These are phyloP conservation scores for Lasioglossum zephyrum DNA, from an alignment of 2,888 invertebrate species.

Conservation along the genomic window DNA sequence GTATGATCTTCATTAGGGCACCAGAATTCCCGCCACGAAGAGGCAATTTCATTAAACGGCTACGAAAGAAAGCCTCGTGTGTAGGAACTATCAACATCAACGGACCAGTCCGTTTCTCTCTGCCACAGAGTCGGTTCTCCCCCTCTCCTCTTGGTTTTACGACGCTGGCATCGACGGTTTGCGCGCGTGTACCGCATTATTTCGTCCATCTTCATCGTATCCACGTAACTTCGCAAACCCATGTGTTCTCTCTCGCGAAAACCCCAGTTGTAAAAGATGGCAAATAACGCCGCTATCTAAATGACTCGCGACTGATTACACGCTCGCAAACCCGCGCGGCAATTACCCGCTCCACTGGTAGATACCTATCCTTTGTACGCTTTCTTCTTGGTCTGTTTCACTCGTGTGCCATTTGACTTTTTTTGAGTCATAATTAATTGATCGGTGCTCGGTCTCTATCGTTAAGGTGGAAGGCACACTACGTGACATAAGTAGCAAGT, in stretches of 20 bases:
- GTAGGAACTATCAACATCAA: slow-evolving; percentile 79
- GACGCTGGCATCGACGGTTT: slow-evolving; percentile 70
- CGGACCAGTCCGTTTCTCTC: slow-evolving; percentile 76
- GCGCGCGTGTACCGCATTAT: slow-evolving; percentile 76
- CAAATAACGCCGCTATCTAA: slow-evolving; percentile 79
- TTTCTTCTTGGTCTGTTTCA: neutral
- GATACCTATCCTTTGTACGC: neutral
- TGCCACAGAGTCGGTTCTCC: neutral
- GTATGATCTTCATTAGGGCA: slow-evolving; percentile 76
- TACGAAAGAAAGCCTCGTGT: slow-evolving; percentile 60
- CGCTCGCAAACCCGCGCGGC: neutral
- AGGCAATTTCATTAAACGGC: slow-evolving; percentile 73
- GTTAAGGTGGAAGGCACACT: no score
- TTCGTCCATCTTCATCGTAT: slow-evolving; percentile 69
- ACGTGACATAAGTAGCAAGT: no score
- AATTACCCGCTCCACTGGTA: neutral
- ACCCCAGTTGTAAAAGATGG: slow-evolving; percentile 68
- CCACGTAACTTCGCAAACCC: neutral
- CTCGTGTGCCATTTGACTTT: neutral
- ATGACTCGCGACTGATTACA: slow-evolving; percentile 75
- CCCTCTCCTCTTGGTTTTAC: slow-evolving; percentile 75
- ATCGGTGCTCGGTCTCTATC: neutral
- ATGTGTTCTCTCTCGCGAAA: neutral
- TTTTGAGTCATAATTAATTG: neutral
- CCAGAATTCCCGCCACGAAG: slow-evolving; percentile 72